Base-by-base conservation (phyloP, 2,113 vertebrate genomes). In the Gallinago paraguaiae region DNA sequence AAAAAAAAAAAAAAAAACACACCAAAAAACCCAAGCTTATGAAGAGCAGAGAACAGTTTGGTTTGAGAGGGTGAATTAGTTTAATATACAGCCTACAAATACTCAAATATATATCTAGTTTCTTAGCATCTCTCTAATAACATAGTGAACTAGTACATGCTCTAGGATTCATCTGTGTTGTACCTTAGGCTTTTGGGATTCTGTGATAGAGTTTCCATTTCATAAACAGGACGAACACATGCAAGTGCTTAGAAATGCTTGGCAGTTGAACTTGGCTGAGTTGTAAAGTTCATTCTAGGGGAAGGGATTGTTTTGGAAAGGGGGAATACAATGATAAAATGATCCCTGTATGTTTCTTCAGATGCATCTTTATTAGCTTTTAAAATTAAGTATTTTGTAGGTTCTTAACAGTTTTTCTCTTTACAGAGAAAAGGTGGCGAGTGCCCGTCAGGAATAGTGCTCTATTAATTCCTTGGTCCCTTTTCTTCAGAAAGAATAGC, bases 261-360 rank as follows among this genome's bases (percentile, higher is more conserved):
- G 93, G 95, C 93, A 91, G 84, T 88, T 88, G 71, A 96, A 88
- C 84, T 95, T 96, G 93, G 56, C 93, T 97, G 89, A 95, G 86
- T 93, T 91, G 60, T 78, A 96, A 22, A 92, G 65, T 80, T 96
- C 92, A 67, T 97, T 96, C 69, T 97, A 86, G 78, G 84, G 51
- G 86, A 94, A 95, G 90, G 82, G 64, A 92, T 86, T 92, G 81
- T 92, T 96, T 95, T 95, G 72, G 85, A 82, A 97, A 56, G 67
- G 59, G 31, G 28, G n/a, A 95, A 64, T 95, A 70, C 64, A 65
- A 23, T 60, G 88, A 81, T 82, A 91, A 89, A 95, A 71, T 63
- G 23, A 67, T 78, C 45, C 94, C 50, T 48, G 13, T 2, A 0
- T 93, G 92, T 90, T 67, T 74, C 74, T 88, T 94, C 56, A 80